phyloP scores from a whole-genome alignment of 2,888 invertebrate species.

The Spisula solida region DNA sequence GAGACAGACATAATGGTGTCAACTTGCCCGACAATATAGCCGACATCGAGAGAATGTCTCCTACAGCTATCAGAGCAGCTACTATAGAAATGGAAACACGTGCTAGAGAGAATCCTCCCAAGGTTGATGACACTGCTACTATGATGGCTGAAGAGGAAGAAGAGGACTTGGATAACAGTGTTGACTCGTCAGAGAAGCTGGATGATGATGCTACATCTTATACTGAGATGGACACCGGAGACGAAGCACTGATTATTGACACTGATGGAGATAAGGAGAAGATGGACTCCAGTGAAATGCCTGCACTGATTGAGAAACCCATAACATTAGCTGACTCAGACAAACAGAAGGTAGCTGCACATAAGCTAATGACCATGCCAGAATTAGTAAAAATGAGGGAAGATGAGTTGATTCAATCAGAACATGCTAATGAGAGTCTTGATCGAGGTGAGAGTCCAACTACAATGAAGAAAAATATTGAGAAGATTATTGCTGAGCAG shows the following conservation, averaged over 20 bases:
- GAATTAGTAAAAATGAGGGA: slow-evolving; percentile 51
- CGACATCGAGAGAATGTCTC: slow-evolving; percentile 74
- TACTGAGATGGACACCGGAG: slow-evolving; percentile 59
- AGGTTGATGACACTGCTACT: slow-evolving; percentile 51
- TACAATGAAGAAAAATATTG: slow-evolving; percentile 60
- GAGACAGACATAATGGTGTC: slow-evolving; percentile 90
- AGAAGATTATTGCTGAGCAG: slow-evolving; percentile 67
- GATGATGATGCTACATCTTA: slow-evolving; percentile 65
- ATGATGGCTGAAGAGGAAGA: slow-evolving; percentile 66
- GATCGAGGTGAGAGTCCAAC: slow-evolving; percentile 47
- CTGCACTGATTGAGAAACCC: slow-evolving; percentile 22
- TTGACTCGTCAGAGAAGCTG: slow-evolving; percentile 68
- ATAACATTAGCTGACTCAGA: neutral
- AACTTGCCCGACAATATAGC: slow-evolving; percentile 77
- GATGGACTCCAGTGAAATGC: slow-evolving; percentile 23
- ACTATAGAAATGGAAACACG: slow-evolving; percentile 72
- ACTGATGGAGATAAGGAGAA: slow-evolving; percentile 45
- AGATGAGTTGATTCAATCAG: slow-evolving; percentile 1
- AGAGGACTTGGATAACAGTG: slow-evolving; percentile 70
- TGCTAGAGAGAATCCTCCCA: slow-evolving; percentile 70
- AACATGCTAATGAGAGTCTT: slow-evolving; percentile 28
- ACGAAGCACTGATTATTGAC: slow-evolving; percentile 49
- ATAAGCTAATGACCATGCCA: slow-evolving; percentile 56
- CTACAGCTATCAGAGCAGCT: slow-evolving; percentile 65
- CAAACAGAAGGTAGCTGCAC: slow-evolving; percentile 53